A percentile compares a stretch with the other conserved stretches of the same genome.
These are phyloP conservation scores for Forpus xanthops DNA, from an alignment of 2,797 vertebrate species.

Conservation along the genomic window DNA sequence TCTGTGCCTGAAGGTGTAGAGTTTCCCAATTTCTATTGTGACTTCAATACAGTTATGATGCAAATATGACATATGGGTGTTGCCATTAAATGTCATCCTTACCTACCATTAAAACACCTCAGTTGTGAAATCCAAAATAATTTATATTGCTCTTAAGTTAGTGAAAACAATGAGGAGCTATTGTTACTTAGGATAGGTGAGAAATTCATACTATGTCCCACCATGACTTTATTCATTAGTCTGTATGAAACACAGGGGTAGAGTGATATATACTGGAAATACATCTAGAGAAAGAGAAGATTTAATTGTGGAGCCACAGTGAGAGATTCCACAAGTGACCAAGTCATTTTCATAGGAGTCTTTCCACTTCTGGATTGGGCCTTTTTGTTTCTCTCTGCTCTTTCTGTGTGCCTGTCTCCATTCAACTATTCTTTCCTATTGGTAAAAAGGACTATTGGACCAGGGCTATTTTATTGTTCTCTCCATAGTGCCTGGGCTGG, in stretches of 20 bases:
- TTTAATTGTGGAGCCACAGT: not conserved
- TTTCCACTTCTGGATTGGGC: not conserved
- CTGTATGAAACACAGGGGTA: not conserved
- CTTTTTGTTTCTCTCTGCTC: not conserved
- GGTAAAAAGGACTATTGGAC: not conserved
- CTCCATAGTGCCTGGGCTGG: not conserved
- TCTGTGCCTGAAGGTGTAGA: not conserved
- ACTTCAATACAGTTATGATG: not conserved
- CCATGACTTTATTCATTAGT: fast-evolving
- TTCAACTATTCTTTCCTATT: not conserved
- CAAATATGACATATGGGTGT: not conserved
- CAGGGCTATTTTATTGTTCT: not conserved
- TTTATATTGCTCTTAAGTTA: not conserved
- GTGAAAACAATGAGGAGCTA: not conserved
- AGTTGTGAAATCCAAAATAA: not conserved
- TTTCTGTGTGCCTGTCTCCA: not conserved
- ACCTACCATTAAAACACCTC: not conserved
- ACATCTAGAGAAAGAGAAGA: not conserved
- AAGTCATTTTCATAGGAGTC: not conserved
- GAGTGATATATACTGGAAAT: not conserved
- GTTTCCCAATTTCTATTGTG: not conserved
- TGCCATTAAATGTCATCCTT: not conserved
- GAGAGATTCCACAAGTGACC: not conserved
- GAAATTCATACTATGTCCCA: not conserved
- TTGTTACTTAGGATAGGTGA: not conserved